Evolutionary conservation across 2,113 vertebrate species (phyloP), one percentile per base, ranked within the genome.

Genomic region (Actenoides lindsayi): DNA sequence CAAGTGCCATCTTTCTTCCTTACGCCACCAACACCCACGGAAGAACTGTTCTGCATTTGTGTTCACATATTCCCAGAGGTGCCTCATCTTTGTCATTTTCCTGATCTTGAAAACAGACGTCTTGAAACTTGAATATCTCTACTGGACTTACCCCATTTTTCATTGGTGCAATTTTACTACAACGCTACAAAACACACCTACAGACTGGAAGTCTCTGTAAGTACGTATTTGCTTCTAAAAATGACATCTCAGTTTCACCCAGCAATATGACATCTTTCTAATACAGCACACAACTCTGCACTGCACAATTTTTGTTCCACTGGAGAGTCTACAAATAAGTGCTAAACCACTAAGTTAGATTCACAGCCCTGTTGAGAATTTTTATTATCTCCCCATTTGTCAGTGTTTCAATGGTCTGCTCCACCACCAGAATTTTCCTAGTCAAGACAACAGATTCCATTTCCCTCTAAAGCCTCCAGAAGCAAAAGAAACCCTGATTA

Each of bases 1-100:
- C 3, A 1, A 4, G 4, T 7, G 31, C 25, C 3, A 2, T 11
- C 5, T 30, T 9, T 7, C 2, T 9, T 31, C 19, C 8, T n/a
- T n/a, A n/a, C 31, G 1, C 0, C 8, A 5, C 37, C 46, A 33
- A 0, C 42, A 9, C 6, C 2, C 1, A 0, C 1, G 16, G 39
- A 62, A 28, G 5, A 42, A 9, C 39, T 9, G 10, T 17, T 7
- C 81, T 21, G 4, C 0, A 3, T 16, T 24, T 16, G 15, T 19
- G 12, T 15, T 13, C 11, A 2, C 0, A 0, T 4, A 0, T 41
- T 68, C 20, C 67, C 20, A 35, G 13, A n/a, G 50, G 30, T 4
- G 3, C 13, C 10, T 30, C 5, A 1, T 15, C 5, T 28, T 21
- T 16, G 7, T n/a, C 5, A 1, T n/a, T 51, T 73, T 10, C 11